These are phyloP conservation scores for Malurus melanocephalus DNA, from an alignment of 2,113 vertebrate species.

Conservation along the genomic window DNA sequence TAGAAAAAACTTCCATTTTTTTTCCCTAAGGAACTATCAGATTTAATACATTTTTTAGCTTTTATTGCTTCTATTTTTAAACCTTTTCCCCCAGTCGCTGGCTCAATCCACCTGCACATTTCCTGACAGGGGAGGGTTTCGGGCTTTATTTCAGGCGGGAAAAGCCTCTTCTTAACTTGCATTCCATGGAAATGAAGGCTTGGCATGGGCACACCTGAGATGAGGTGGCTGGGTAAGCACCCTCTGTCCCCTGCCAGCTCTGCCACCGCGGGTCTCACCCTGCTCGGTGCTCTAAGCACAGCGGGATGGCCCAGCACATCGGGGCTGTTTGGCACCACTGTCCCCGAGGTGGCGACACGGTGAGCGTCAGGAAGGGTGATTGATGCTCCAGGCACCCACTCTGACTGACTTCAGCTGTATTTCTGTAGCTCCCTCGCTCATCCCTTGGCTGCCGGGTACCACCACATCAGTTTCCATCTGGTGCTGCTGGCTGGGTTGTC, in stretches of 20 bases:
- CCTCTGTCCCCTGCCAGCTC: neutral
- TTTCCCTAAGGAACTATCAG: neutral
- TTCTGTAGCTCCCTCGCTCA: rapidly evolving
- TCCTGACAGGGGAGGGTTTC: neutral
- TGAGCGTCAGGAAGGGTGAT: neutral
- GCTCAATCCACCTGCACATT: neutral
- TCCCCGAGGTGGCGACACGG: neutral
- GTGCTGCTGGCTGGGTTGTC: neutral
- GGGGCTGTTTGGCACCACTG: rapidly evolving
- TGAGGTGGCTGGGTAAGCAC: neutral
- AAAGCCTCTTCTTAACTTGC: neutral
- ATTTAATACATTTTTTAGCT: neutral
- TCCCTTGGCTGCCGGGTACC: rapidly evolving
- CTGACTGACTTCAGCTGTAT: rapidly evolving
- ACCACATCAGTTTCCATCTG: rapidly evolving
- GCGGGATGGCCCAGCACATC: rapidly evolving
- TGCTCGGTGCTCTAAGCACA: rapidly evolving
- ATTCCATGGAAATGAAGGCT: neutral
- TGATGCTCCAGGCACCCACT: rapidly evolving
- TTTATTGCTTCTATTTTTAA: neutral
- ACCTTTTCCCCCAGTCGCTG: neutral
- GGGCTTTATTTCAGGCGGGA: neutral
- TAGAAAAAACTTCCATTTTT: rapidly evolving
- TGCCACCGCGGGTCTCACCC: rapidly evolving
- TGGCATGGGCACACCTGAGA: rapidly evolving